Percentiles rank a stretch among this genome's conserved stretches.
These are phyloP conservation scores for Charanyca ferruginea DNA, from an alignment of 2,888 invertebrate species.

Conservation along the genomic window DNA sequence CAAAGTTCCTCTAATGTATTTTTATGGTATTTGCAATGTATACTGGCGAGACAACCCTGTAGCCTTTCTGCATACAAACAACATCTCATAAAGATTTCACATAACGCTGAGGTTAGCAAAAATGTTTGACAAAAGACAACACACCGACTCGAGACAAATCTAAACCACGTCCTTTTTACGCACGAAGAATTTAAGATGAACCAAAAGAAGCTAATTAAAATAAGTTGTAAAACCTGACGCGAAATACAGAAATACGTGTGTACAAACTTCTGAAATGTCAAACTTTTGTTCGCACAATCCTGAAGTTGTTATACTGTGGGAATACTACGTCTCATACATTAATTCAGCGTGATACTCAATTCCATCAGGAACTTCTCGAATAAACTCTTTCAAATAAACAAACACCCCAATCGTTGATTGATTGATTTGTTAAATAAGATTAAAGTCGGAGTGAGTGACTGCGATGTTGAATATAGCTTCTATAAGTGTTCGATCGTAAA, in stretches of 20 bases:
- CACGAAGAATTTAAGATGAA: conserved; percentile 42
- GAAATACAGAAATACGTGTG: conserved; percentile 12
- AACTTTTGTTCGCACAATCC: no score
- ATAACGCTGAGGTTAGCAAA: conserved; percentile 7
- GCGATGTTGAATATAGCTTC: conserved; percentile 30
- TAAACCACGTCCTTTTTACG: conserved; percentile 48
- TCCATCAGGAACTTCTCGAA: conserved; percentile 24
- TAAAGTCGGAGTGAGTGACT: conserved; percentile 44
- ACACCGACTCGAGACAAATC: conserved; percentile 37
- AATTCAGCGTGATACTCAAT: conserved; percentile 21
- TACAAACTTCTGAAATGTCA: conserved; percentile 28
- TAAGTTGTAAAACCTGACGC: conserved; percentile 19
- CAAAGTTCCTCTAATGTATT: conserved; percentile 2
- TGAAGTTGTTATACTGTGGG: conserved; percentile 25
- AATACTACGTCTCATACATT: conserved; percentile 20
- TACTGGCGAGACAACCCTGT: conserved; percentile 13
- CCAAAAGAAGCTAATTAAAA: conserved; percentile 42
- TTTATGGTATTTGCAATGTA: conserved; percentile 15
- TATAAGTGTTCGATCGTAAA: conserved; percentile 32
- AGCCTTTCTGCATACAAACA: conserved; percentile 27
- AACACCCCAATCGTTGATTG: conserved; percentile 30
- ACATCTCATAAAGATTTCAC: conserved; percentile 11
- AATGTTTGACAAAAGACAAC: conserved; percentile 34
- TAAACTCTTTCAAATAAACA: conserved; percentile 38
- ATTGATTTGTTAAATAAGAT: conserved; percentile 41